Percentiles rank a stretch among this genome's conserved stretches.
phyloP scores from a whole-genome alignment of 2,113 vertebrate species.

The Rana temporaria region DNA sequence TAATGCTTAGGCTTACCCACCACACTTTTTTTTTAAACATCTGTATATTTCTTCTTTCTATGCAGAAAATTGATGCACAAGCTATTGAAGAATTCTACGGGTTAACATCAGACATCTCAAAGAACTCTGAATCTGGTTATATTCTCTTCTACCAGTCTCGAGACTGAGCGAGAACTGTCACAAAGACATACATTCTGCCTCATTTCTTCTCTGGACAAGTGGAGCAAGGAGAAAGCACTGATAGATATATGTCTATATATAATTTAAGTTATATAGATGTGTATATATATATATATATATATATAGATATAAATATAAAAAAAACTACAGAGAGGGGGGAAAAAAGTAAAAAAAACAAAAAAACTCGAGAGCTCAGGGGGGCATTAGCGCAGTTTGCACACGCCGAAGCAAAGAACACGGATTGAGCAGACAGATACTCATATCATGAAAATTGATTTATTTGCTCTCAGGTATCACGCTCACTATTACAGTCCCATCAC shows the following conservation, averaged over 20 bases:
- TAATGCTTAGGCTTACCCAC: too few relatives aligned
- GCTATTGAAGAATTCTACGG: slow-evolving; percentile 89
- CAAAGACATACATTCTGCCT: slow-evolving; percentile 67
- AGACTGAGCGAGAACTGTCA: slow-evolving; percentile 70
- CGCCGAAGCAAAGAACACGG: slow-evolving; percentile 70
- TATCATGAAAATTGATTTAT: slow-evolving; percentile 69
- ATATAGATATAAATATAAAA: slow-evolving; percentile 23
- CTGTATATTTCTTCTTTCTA: slow-evolving; percentile 52
- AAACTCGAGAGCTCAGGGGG: slow-evolving; percentile 70
- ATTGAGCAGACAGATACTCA: slow-evolving; percentile 61
- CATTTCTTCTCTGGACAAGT: slow-evolving; percentile 64
- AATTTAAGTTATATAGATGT: slow-evolving; percentile 4
- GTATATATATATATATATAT: slow-evolving; percentile 29
- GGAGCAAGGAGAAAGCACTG: slow-evolving; percentile 70
- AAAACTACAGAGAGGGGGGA: not conserved
- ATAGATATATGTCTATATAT: slow-evolving; percentile 51
- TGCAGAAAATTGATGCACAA: slow-evolving; percentile 85
- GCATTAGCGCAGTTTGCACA: slow-evolving; percentile 77
- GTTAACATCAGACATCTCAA: slow-evolving; percentile 85
- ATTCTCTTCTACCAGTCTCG: slow-evolving; percentile 87
- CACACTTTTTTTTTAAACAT: not conserved
- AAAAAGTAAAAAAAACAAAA: slow-evolving; percentile 55
- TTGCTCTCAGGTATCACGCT: slow-evolving; percentile 81
- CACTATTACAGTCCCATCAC: slow-evolving; percentile 66
- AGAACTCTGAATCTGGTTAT: slow-evolving; percentile 86